Evolutionary conservation across 2,113 vertebrate species (phyloP), one percentile per base, ranked within the genome.

Genomic region (Paracyprichromis sp.): DNA sequence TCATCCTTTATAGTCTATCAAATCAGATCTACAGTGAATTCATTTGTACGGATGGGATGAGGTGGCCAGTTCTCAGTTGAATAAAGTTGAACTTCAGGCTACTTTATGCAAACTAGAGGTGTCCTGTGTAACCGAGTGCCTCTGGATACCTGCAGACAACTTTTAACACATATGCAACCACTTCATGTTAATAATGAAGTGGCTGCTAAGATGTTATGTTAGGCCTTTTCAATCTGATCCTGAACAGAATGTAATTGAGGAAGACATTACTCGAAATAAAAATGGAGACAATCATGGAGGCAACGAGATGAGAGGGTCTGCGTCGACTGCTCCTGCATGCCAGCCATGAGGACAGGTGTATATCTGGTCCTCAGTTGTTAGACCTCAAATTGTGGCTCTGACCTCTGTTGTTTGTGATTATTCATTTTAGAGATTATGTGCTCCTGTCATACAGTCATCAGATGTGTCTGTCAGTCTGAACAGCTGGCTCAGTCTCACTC

Each of bases 1-100:
- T 71, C 31, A 40, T 24, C 8, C 19, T 73, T 17, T 73, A 1
- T 16, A 43, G 40, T 73, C 13, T 73, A 26, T 45, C 21, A 45
- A 26, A 26, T 26, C 13, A 45, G 38, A 16, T 45, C 21, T 73
- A 26, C 66, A 73, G 19, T 73, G 38, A 0, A 26, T 73, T 73
- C 13, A 26, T 45, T 43, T 73, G 5, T 1, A 6, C 0, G 7
- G 66, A 16, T 26, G 0, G 38, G 66, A 43, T 45, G 2, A 73
- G 38, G n/a, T 73, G 38, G 66, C 21, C 8, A 36, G n/a, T 45
- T 36, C 5, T 26, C 0, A 1, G n/a, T 10, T 2, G n/a, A 26
- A 45, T 0, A 45, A 43, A 45, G 3, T 73, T 73, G n/a, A 43
- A 71, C 7, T 73, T 24, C n/a, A 73, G 66, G 66, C 13, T 71